Conservation (phyloP, 1,140 invertebrate genomes). For the Arctopsyche grandis region DNA sequence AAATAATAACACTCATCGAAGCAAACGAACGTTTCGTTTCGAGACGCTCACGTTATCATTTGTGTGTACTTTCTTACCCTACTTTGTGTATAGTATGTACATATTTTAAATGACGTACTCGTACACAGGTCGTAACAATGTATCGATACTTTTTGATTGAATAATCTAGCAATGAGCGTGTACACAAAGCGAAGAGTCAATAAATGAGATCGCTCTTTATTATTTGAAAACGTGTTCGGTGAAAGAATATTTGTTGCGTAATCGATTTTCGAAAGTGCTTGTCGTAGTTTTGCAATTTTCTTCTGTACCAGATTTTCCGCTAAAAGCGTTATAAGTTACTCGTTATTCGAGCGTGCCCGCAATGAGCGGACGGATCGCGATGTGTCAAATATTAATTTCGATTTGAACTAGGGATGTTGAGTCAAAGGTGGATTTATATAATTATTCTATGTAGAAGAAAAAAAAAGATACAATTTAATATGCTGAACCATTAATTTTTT, state of each 20-base stretch:
- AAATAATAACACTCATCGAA: slow-evolving; percentile 27
- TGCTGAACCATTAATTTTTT: too few relatives aligned
- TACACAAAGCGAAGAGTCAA: too few relatives aligned
- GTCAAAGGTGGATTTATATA: too few relatives aligned
- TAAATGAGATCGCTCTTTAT: too few relatives aligned
- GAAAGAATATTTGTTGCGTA: slow-evolving; percentile 1
- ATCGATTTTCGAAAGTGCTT: slow-evolving; percentile 14
- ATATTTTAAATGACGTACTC: not conserved
- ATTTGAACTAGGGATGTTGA: too few relatives aligned
- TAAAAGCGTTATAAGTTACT: slow-evolving; percentile 3
- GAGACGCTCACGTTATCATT: not conserved
- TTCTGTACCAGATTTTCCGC: slow-evolving; percentile 28
- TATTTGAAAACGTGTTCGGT: not conserved
- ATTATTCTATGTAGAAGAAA: too few relatives aligned
- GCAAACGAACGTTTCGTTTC: not conserved
- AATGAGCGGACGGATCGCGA: not conserved
- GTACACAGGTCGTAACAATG: too few relatives aligned
- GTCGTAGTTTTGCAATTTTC: slow-evolving; percentile 24
- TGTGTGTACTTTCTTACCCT: not conserved
- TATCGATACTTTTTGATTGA: too few relatives aligned
- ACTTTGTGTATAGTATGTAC: not conserved
- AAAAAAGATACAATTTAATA: too few relatives aligned
- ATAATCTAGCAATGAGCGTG: too few relatives aligned
- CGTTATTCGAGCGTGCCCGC: not conserved
- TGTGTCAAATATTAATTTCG: not conserved